Evolutionary conservation across 1,140 invertebrate genomes (phyloP).

Genomic region (Zophobas morio): DNA sequence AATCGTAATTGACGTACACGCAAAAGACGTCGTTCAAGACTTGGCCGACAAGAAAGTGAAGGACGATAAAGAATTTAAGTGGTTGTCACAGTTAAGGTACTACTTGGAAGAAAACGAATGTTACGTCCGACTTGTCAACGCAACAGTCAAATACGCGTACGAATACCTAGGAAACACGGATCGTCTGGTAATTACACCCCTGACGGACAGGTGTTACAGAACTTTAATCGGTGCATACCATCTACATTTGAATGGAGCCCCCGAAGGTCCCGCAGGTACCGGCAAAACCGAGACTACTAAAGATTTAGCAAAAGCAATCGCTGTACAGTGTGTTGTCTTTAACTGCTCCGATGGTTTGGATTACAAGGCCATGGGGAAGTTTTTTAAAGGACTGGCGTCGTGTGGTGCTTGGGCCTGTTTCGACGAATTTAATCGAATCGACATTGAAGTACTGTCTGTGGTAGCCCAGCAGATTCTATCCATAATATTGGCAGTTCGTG

Average conservation of each 20-base stretch:
- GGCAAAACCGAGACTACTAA: conserved; percentile 85
- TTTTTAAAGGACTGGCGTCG: conserved; percentile 75
- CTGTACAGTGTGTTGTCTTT: conserved; percentile 83
- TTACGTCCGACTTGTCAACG: conserved; percentile 89
- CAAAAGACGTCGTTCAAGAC: conserved; percentile 87
- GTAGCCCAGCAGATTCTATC: conserved; percentile 88
- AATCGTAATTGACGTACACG: conserved; percentile 94
- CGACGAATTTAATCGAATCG: conserved; percentile 96
- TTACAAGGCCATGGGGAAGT: conserved; percentile 81
- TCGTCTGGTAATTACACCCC: conserved; percentile 88
- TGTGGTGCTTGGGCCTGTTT: conserved; percentile 95
- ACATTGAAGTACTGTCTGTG: conserved; percentile 88
- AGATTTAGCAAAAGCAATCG: conserved; percentile 82
- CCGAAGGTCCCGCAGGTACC: conserved; percentile 82
- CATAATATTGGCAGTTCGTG: conserved; percentile 85
- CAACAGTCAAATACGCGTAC: conserved; percentile 92
- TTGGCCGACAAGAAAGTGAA: conserved; percentile 79
- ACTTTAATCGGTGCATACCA: conserved; percentile 80
- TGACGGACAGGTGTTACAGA: conserved; percentile 87
- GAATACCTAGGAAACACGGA: conserved; percentile 94
- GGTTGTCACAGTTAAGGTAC: conserved; percentile 87
- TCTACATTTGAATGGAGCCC: conserved; percentile 80
- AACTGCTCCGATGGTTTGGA: conserved; percentile 84
- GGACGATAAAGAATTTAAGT: conserved; percentile 89
- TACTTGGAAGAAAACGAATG: conserved; percentile 89